Conservation (phyloP, 1,140 invertebrate species). For the Calycopis cecrops region DNA sequence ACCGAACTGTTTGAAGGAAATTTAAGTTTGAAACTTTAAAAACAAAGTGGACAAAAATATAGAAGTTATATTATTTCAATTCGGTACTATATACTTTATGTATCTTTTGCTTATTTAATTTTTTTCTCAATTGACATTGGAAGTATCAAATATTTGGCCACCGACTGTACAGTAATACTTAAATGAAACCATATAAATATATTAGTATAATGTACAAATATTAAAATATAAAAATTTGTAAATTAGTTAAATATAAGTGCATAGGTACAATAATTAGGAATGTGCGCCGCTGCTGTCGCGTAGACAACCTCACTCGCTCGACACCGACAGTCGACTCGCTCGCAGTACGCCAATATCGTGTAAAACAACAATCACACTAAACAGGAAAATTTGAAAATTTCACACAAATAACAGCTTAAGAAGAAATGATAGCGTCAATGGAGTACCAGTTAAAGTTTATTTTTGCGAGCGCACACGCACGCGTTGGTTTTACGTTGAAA, state of each 20-base stretch:
- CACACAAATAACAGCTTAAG: not conserved
- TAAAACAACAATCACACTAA: not conserved
- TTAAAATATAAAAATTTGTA: not conserved
- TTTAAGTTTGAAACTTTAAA: too few relatives aligned
- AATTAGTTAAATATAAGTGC: constrained; percentile 3
- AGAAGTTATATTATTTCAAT: too few relatives aligned
- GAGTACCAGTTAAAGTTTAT: too few relatives aligned
- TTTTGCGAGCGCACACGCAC: too few relatives aligned
- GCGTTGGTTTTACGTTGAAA: too few relatives aligned
- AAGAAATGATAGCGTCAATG: not conserved
- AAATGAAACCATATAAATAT: constrained; percentile 6
- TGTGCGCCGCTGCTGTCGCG: not conserved
- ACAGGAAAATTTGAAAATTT: not conserved
- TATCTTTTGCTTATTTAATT: too few relatives aligned
- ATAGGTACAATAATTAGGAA: constrained; percentile 2
- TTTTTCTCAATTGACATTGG: too few relatives aligned
- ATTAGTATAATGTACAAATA: not conserved
- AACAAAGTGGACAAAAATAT: too few relatives aligned
- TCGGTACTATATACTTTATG: too few relatives aligned
- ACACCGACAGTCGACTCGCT: too few relatives aligned
- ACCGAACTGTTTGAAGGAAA: too few relatives aligned
- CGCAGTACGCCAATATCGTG: too few relatives aligned
- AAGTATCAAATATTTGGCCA: not conserved
- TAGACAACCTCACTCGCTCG: not conserved
- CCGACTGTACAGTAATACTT: constrained; percentile 5